Percentiles rank a stretch among this genome's conserved stretches.
phyloP scores from a whole-genome alignment of 2,888 invertebrate species.

The Chloroclystis v-ata region DNA sequence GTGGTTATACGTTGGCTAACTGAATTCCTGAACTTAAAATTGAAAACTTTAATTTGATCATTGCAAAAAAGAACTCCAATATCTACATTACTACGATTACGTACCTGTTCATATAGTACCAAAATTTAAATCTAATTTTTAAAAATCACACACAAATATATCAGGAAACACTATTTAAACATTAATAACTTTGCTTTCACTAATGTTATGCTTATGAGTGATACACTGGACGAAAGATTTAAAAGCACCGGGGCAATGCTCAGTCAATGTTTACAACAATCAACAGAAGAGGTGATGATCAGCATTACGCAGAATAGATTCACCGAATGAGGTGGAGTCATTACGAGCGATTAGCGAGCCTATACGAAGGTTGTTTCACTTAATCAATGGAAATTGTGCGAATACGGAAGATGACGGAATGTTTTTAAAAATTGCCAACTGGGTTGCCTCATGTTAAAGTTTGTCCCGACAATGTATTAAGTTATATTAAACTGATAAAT shows the following conservation, averaged over 20 bases:
- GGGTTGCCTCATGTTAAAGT: too few relatives aligned
- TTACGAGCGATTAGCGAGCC: conserved; percentile 22
- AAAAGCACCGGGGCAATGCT: conserved; percentile 6
- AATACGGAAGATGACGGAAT: conserved; percentile 18
- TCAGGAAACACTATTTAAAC: too few relatives aligned
- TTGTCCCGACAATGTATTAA: too few relatives aligned
- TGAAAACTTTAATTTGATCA: too few relatives aligned
- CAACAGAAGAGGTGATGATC: conserved; percentile 16
- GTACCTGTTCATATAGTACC: too few relatives aligned
- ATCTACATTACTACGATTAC: too few relatives aligned
- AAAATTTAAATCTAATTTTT: too few relatives aligned
- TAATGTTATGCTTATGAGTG: background rate
- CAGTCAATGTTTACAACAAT: conserved; percentile 15
- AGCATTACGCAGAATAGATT: conserved; percentile 22
- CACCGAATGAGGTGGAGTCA: conserved; percentile 20
- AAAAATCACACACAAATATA: too few relatives aligned
- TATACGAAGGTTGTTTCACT: conserved; percentile 26
- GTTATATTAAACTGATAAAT: too few relatives aligned
- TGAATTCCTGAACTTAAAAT: conserved; percentile 33
- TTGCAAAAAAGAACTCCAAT: too few relatives aligned
- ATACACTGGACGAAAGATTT: background rate
- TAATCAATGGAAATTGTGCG: conserved; percentile 17
- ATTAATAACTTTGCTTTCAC: too few relatives aligned
- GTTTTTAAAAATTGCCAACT: background rate
- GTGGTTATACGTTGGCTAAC: conserved; percentile 27